Evolutionary conservation across 2,797 vertebrate genomes (phyloP).

Genomic region (Lophius americanus): DNA sequence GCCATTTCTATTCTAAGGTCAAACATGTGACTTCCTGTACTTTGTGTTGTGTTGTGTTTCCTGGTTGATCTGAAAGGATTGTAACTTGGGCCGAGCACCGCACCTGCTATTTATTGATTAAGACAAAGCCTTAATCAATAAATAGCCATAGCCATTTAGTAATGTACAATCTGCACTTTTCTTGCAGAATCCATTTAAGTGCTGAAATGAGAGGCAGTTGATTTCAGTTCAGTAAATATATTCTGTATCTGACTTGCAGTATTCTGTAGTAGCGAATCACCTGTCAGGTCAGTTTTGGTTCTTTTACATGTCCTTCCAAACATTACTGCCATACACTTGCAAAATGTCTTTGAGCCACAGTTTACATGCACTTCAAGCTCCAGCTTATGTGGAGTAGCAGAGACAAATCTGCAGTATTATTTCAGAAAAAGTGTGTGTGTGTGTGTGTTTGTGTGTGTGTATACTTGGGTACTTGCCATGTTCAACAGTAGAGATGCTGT

Average conservation of each 20-base stretch:
- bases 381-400: conserved; percentile 50
- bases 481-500: conserved; percentile 49
- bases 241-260: conserved; percentile 38
- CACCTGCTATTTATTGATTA: conserved; percentile 28
- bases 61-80: conserved; percentile 21
- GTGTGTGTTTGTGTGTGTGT: conserved; percentile 4
- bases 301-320: conserved; percentile 50
- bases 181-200: conserved; percentile 7
- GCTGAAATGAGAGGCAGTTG: conserved; percentile 5
- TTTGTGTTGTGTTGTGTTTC: conserved; percentile 13
- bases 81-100: conserved; percentile 9
- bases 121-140: neutral
- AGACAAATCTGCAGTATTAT: conserved; percentile 39
- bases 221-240: conserved; percentile 3
- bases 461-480: conserved; percentile 22
- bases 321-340: conserved; percentile 46
- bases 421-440: conserved; percentile 16
- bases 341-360: conserved; percentile 48
- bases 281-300: conserved; percentile 23
- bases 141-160: conserved; percentile 2
- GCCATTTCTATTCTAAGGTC: conserved; percentile 61
- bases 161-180: conserved; percentile 26
- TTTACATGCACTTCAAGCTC: conserved; percentile 53
- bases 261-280: conserved; percentile 37
- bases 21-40: conserved; percentile 13